Percentiles rank a stretch among this genome's conserved stretches.
Conservation (phyloP, 2,797 vertebrate genomes). For the Aplochiton taeniatus region DNA sequence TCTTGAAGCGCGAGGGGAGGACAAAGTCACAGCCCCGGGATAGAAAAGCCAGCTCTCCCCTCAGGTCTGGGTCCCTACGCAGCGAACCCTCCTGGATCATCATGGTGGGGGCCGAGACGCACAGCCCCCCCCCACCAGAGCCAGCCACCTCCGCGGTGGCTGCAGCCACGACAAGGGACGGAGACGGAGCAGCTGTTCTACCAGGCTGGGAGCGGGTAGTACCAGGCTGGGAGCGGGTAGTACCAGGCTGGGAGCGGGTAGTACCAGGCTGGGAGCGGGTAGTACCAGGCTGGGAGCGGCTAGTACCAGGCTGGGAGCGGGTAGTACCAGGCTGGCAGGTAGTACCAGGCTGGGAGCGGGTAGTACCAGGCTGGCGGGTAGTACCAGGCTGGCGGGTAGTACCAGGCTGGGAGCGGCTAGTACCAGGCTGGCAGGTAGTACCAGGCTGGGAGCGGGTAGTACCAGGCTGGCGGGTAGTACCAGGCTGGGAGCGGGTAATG, state of each 20-base stretch:
- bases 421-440: too few species aligned
- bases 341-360: not conserved
- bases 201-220: not conserved
- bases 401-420: not conserved
- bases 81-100: constrained; percentile 98
- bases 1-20: constrained; percentile 97
- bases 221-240: too few species aligned
- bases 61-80: constrained; percentile 93
- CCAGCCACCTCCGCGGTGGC: constrained; percentile 42
- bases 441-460: too few species aligned
- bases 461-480: not conserved
- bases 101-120: constrained; percentile 79
- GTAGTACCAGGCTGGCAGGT: too few species aligned
- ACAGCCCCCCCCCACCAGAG: constrained; percentile 49
- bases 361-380: too few species aligned
- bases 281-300: too few species aligned
- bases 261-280: too few species aligned
- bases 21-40: constrained; percentile 98
- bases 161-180: constrained; percentile 34
- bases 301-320: not conserved
- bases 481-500: too few species aligned
- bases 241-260: not conserved
- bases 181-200: constrained; percentile 9
- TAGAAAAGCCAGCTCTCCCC: constrained; percentile 97
- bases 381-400: too few species aligned